Evolutionary conservation across 2,797 vertebrate genomes (phyloP), one percentile per base, ranked within the genome.

Genomic region (Gadopsis marmoratus): DNA sequence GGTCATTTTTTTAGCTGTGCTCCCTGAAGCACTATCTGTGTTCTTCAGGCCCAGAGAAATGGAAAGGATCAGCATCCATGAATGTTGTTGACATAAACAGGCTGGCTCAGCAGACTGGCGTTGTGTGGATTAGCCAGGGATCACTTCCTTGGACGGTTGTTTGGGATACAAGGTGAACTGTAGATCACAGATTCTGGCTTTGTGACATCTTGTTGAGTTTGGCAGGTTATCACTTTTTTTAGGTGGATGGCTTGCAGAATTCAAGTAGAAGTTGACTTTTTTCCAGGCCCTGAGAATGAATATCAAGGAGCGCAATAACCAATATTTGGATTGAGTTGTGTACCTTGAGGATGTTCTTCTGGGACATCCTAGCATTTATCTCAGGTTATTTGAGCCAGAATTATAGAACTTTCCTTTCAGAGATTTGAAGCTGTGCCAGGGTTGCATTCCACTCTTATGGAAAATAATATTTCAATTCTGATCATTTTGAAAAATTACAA

Each of bases 1-100:
- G 61, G 56, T 76, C 26, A 26, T 81, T 76, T 82, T 68, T 76
- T 85, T 68, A 58, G 31, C 55, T 26, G n/a, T 41, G 29, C 23
- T 71, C 35, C 58, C 62, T 21, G 11, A 71, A 55, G 77, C 23
- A 4, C 73, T 79, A 68, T 85, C 74, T 79, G 51, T 85, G 70
- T 70, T 83, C 77, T 59, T 84, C 62, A 84, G 73, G 39, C 77
- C 62, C 67, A 70, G 56, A 84, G 81, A 71, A 67, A 86, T 58
- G 39, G 67, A 81, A 61, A 72, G 62, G 80, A 79, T 85, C 82
- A 82, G 75, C 77, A 79, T 75, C 58, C 50, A 64, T 71, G 58
- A 84, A 82, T 78, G 26, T 68, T 87, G 86, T 83, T 91, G 87
- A 88, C 81, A 91, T 80, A 90, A 90, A 91, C 81, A 82, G 58